Base-by-base conservation (phyloP, 1,140 invertebrate genomes). In the Ectropis grisescens region DNA sequence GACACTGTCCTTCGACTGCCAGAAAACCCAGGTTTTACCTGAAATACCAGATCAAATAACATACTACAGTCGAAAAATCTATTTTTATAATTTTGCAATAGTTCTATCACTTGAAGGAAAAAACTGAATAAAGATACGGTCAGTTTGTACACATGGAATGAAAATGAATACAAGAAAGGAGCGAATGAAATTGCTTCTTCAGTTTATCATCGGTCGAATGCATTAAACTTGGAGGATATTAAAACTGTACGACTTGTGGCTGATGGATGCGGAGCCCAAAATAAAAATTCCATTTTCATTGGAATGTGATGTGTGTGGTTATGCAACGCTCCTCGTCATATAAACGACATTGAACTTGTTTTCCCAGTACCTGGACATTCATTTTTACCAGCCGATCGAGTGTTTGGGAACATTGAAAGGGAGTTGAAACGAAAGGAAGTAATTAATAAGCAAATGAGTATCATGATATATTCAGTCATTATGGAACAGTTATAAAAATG, bases 301-400 rank as follows among this genome's bases (percentile, higher is more conserved):
- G 43, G 37, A 16, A 45, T 59, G 47, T 31, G 13, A 11, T 11
- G 29, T 10, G 28, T 38, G 13, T 58, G 44, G 43, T 31, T 51
- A 3, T 27, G 5, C 23, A n/a, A 33, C 15, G 50, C 54, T 22
- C 47, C 47, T 24, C 19, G 11, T 1, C 33, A 41, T 36, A 26
- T 61, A 23, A 40, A 41, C 34, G 45, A 19, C 11, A 14, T 52
- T 8, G 29, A 55, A 28, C 33, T 54, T 7, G 27, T 55, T 24
- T 60, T 60, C 41, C 58, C 54, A 13, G 33, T 60, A 23, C 30
- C 41, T 11, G 54, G 54, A 23, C 58, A 60, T 31, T 60, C 51
- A 6, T 53, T 52, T 41, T 28, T 58, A 24, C 55, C 43, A 19
- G 33, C 51, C 1, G 52, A 58, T 27, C 19, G 52, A 11, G 30